Evolutionary conservation across 2,113 vertebrate species (phyloP).

Genomic region (Dunckerocampus dactyliophorus): DNA sequence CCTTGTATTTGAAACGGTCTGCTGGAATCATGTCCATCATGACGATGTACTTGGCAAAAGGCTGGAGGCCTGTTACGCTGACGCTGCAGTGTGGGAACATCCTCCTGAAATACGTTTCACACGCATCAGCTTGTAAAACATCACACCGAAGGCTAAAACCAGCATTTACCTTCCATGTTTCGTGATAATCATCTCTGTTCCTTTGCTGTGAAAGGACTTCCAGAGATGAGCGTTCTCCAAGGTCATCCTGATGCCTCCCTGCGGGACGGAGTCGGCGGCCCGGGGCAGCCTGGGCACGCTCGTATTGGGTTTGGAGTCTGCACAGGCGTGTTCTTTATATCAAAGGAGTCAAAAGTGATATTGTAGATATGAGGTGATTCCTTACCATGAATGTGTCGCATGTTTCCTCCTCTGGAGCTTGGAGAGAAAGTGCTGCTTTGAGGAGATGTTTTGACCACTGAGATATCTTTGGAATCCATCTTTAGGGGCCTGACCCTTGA

Average conservation of each 20-base stretch:
- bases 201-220: conserved; percentile 77
- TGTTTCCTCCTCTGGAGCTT: conserved; percentile 8
- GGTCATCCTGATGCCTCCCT: conserved; percentile 67
- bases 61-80: conserved; percentile 75
- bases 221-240: conserved; percentile 78
- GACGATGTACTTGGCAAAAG: conserved; percentile 76
- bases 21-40: conserved; percentile 78
- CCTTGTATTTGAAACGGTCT: conserved; percentile 82
- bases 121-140: neutral
- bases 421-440: conserved; percentile 14
- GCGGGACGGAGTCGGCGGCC: conserved; percentile 46
- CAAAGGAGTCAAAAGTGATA: too few species aligned
- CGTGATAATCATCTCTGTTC: conserved; percentile 86
- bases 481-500: conserved; percentile 17
- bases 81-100: conserved; percentile 85
- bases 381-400: conserved; percentile 59
- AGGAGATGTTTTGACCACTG: conserved; percentile 1
- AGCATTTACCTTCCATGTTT: conserved; percentile 78
- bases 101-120: conserved; percentile 64
- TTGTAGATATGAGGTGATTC: too few species aligned
- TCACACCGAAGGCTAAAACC: too few species aligned
- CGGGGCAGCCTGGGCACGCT: conserved; percentile 38
- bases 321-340: neutral
- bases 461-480: conserved; percentile 3
- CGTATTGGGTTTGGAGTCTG: conserved; percentile 55